Evolutionary conservation across 2,113 vertebrate genomes (phyloP).

Genomic region (Phyllostomus discolor): DNA sequence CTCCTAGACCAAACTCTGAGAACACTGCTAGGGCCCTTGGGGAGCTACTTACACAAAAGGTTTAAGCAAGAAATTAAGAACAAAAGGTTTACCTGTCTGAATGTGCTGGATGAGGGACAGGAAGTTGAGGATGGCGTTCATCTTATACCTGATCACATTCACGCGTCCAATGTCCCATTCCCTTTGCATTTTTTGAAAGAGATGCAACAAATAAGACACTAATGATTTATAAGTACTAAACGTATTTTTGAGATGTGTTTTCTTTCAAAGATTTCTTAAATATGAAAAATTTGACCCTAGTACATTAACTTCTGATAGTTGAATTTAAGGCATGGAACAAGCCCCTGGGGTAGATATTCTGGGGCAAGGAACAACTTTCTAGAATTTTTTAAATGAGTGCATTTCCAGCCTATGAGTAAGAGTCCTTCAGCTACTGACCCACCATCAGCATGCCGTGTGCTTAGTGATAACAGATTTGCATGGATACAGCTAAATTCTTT

Average conservation of each 20-base stretch:
- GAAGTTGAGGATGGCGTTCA: background rate
- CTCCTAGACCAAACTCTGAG: background rate
- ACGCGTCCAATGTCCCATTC: background rate
- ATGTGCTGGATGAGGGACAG: background rate
- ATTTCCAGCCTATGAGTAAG: background rate
- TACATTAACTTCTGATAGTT: background rate
- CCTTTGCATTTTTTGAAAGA: background rate
- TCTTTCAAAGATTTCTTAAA: constrained; percentile 11
- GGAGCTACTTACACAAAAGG: background rate
- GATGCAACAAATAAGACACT: background rate
- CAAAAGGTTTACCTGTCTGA: background rate
- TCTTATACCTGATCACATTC: background rate
- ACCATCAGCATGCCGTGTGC: background rate
- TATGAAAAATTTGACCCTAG: background rate
- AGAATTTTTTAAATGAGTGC: background rate
- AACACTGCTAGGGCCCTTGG: background rate
- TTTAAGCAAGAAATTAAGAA: background rate
- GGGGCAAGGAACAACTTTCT: background rate
- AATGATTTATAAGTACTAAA: background rate
- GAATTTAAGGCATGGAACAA: background rate
- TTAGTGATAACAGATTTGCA: background rate
- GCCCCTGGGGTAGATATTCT: background rate
- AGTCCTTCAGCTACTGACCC: background rate
- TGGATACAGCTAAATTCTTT: background rate
- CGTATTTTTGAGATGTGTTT: background rate